These are phyloP conservation scores for Catamblyrhynchus diadema DNA, from an alignment of 2,797 vertebrate genomes.

Conservation along the genomic window DNA sequence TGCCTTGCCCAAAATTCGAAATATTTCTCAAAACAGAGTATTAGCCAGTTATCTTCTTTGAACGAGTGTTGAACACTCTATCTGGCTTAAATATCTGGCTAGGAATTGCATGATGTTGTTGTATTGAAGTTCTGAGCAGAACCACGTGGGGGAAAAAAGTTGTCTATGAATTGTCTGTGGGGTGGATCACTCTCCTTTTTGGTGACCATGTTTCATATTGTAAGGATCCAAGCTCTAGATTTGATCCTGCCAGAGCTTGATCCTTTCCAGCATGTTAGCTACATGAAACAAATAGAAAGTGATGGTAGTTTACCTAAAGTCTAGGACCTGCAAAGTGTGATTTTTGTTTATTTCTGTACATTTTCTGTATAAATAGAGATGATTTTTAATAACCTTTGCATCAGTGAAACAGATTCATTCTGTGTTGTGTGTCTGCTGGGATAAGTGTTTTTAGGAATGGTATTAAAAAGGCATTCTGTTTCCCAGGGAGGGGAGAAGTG, in stretches of 20 bases:
- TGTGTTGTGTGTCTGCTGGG: neutral
- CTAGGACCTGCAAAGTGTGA: neutral
- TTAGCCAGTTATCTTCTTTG: neutral
- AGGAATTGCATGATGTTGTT: neutral
- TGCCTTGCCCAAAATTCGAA: neutral
- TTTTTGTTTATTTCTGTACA: neutral
- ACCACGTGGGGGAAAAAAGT: rapidly evolving
- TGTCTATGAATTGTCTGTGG: neutral
- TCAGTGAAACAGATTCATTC: neutral
- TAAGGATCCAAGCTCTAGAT: neutral
- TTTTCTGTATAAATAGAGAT: neutral
- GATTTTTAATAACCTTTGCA: neutral
- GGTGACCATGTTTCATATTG: neutral
- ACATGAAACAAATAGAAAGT: neutral
- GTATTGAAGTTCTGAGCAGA: neutral
- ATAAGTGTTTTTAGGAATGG: neutral
- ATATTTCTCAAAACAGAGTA: neutral
- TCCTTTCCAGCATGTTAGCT: neutral
- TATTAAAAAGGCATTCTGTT: neutral
- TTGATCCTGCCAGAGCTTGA: neutral
- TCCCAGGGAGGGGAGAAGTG: neutral
- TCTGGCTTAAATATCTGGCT: neutral
- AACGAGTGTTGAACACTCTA: rapidly evolving
- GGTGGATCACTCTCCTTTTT: neutral
- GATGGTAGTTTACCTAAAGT: neutral